Evolutionary conservation across 2,888 invertebrate species (phyloP), one percentile per base, ranked within the genome.

Genomic region (Microdon myrmicae): DNA sequence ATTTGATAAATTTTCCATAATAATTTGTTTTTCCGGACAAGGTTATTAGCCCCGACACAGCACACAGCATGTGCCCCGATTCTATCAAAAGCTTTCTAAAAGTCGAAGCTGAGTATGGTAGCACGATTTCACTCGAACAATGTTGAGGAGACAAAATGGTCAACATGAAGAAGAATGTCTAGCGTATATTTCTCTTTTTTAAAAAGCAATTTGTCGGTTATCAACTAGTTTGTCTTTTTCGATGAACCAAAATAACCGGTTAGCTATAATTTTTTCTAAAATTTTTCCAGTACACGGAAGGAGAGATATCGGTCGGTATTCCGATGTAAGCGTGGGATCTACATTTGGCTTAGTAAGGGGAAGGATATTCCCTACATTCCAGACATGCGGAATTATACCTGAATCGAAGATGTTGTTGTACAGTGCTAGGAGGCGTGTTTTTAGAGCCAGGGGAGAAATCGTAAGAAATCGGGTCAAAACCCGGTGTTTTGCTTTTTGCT

Each of bases 41-140:
- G n/a, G n/a, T n/a, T n/a, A n/a, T n/a, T n/a, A n/a, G n/a, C n/a
- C 23, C 49, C 39, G 0, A 48, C 19, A 23, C 23, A 45, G 7
- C 29, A 6, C 3, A 32, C 28, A 6, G 31, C 29, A 39, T 59
- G 44, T 12, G 39, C 16, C 2, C 51, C 31, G 1, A 49, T 28
- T 9, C 10, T 19, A n/a, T n/a, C n/a, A n/a, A n/a, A n/a, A n/a
- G n/a, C n/a, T n/a, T n/a, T n/a, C 4, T 35, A 23, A 16, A 39
- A 34, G 9, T 48, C 41, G 2, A 28, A n/a, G 3, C 23, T 38
- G 4, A 45, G 17, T 8, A 51, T 26, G 8, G 38, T 12, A 2
- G 14, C 17, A n/a, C 51, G 51, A 6, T 39, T 34, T 3, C 44
- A 38, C n/a, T n/a, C n/a, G n/a, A n/a, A n/a, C n/a, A n/a, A n/a